Base-by-base conservation (phyloP, 2,113 vertebrate genomes). In the Perccottus glenii region DNA sequence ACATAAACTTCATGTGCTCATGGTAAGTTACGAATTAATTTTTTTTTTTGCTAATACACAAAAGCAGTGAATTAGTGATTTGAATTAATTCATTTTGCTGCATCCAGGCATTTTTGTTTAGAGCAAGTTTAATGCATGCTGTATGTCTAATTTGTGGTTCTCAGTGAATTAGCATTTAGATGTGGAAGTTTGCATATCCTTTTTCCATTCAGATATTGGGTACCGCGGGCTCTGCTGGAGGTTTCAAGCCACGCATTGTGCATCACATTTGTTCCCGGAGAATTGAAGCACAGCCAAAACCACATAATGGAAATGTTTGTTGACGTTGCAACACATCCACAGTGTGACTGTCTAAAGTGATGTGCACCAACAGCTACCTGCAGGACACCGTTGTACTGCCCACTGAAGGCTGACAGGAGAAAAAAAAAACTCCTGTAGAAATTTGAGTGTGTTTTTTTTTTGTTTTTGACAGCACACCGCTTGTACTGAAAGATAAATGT, bases 121-220 rank as follows among this genome's bases (percentile, higher is more conserved):
- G 5, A 47, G 35, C 19, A 36, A 67, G 14, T 16, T 32, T 11
- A 7, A 33, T 4, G 32, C 19, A 42, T 11, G 14, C 32, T 36
- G 61, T 52, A 19, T 50, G 50, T 61, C 32, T 36, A 16, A 52
- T 49, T 55, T 55, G 19, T 43, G 46, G 38, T 35, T 42, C 50
- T 27, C 44, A 32, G 50, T 11, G 68, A 62, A 76, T 84, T 80
- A 80, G 80, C 77, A 85, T 85, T 80, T 82, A 84, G 77, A 84
- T 87, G 63, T 51, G 64, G 45, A 72, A 64, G 58, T 72, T 64
- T 72, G 50, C 38, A 44, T 68, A 62, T 75, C 58, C 56, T 47
- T 53, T 32, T 63, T 75, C 52, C 15, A 56, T 62, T 51, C 53
- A 63, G 57, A 67, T 72, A 49, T 64, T 69, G 64, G 59, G 67